Percentiles rank a stretch among this genome's conserved stretches.
Evolutionary conservation across 1,140 invertebrate genomes (phyloP).

Genomic region (Dinoponera quadriceps): DNA sequence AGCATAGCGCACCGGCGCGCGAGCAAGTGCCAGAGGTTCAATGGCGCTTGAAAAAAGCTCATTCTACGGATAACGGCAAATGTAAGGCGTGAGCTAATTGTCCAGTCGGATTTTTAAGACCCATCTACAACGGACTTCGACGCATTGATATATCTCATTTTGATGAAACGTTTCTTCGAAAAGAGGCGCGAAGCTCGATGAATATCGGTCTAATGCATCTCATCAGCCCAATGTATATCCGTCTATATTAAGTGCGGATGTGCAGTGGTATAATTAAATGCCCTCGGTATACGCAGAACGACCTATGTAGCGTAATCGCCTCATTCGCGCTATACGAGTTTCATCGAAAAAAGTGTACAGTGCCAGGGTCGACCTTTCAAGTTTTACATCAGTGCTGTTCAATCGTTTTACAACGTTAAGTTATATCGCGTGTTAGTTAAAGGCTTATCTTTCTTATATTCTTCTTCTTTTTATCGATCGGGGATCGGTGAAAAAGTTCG

Average conservation of each 20-base stretch:
- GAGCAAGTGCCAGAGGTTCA: too few relatives aligned
- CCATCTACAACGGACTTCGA: too few relatives aligned
- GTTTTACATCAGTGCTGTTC: slow-evolving; percentile 52
- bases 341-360: slow-evolving; percentile 28
- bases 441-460: too few relatives aligned
- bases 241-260: slow-evolving; percentile 30
- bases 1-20: too few relatives aligned
- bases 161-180: background rate
- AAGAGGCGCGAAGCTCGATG: background rate
- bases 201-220: slow-evolving; percentile 12
- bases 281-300: slow-evolving; percentile 26
- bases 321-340: slow-evolving; percentile 43
- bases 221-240: slow-evolving; percentile 36
- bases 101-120: background rate
- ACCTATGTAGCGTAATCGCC: slow-evolving; percentile 41
- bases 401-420: slow-evolving; percentile 5
- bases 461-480: too few relatives aligned
- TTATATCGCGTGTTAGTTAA: too few relatives aligned
- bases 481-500: too few relatives aligned
- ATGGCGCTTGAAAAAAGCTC: too few relatives aligned
- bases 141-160: background rate
- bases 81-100: too few relatives aligned
- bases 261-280: slow-evolving; percentile 41
- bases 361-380: slow-evolving; percentile 46
- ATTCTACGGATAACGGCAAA: too few relatives aligned